Conservation (phyloP, 2,797 vertebrate genomes). For the Holocentrus rufus region DNA sequence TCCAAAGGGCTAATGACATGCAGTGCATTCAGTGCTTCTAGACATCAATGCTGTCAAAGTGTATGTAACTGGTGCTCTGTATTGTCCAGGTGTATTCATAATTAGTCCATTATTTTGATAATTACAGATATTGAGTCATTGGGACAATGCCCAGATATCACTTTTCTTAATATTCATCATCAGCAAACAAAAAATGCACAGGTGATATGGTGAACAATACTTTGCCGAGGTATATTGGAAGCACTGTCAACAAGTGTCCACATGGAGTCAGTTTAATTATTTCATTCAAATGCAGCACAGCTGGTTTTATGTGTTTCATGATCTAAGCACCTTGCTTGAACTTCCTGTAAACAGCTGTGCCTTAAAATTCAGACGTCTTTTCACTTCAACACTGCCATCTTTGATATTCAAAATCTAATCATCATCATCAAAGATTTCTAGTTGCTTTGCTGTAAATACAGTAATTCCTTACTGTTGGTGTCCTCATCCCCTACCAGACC, state of each 20-base stretch:
- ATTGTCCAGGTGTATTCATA: constrained; percentile 32
- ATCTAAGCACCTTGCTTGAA: constrained; percentile 46
- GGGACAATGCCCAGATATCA: not conserved
- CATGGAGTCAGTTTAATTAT: constrained; percentile 11
- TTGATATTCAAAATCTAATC: constrained; percentile 25
- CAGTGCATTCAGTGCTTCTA: constrained; percentile 18
- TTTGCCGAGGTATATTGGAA: not conserved
- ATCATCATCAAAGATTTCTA: constrained; percentile 3
- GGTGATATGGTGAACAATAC: not conserved
- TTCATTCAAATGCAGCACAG: constrained; percentile 18
- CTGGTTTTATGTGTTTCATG: constrained; percentile 30
- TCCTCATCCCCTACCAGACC: constrained; percentile 34
- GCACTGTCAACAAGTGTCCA: constrained; percentile 6
- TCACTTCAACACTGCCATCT: constrained; percentile 24
- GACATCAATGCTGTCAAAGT: constrained; percentile 37
- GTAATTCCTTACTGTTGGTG: constrained; percentile 30
- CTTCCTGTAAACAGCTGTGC: constrained; percentile 40
- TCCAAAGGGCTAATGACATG: constrained; percentile 43
- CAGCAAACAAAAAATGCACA: no score
- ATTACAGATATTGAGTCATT: not conserved
- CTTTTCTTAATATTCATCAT: not conserved
- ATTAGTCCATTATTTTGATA: constrained; percentile 39
- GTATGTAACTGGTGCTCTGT: constrained; percentile 49
- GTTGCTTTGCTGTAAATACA: constrained; percentile 16
- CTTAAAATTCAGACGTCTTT: constrained; percentile 52